Base-by-base conservation (phyloP, 2,888 invertebrate genomes). In the Ceriagrion tenellum region DNA sequence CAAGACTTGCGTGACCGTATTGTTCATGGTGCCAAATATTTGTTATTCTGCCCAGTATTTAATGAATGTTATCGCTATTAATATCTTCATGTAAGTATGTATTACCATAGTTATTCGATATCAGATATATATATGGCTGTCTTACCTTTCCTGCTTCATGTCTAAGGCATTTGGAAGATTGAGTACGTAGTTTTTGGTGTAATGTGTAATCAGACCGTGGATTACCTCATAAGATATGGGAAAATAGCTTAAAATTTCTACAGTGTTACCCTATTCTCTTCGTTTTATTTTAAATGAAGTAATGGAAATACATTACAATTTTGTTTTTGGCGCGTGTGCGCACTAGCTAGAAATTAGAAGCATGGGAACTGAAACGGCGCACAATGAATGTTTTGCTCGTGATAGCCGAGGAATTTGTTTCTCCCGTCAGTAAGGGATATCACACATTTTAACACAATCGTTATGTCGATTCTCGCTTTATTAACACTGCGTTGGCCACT, bases 241-340 rank as follows among this genome's bases (percentile, higher is more conserved):
- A n/a, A 93, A 74, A 74, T 93, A 69, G 69, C n/a, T 93, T 20
- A 69, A n/a, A 47, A 93, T 18, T 93, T 69, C 26, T 93, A n/a
- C 23, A 93, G 26, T 47, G 0, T 16, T n/a, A 20, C 40, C 69
- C 1, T 3, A 16, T 69, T 40, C 12, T n/a, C 40, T n/a, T 74
- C 47, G 26, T 63, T 47, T 69, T 30, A 23, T 13, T 47, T 47
- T 74, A 35, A 47, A 26, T 93, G 23, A 23, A 69, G 26, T 69
- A 63, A 30, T 69, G 74, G 63, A 47, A 69, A 74, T 69, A 74
- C 35, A 81, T 18, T 81, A 74, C 69, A 55, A 26, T 69, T 93
- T 93, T 69, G 93, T 93, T 93, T 93, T 93, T 93, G 93, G 93
- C 93, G 93, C 93, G 93, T 93, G 93, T 93, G 93, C 93, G 93